Evolutionary conservation across 2,888 invertebrate genomes (phyloP).

Genomic region (Azorinus chamasolen): DNA sequence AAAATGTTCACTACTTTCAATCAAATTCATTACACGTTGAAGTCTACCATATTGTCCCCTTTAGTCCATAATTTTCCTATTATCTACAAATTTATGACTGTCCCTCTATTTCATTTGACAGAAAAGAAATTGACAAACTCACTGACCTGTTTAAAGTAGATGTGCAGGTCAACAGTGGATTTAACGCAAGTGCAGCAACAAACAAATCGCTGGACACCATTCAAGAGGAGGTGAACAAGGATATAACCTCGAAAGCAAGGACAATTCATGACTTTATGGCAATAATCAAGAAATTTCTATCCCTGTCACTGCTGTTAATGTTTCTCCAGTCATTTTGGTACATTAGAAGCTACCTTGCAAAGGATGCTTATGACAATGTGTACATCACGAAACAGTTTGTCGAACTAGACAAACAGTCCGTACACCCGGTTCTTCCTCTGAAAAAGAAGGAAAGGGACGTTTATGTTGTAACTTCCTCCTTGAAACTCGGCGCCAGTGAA

Average conservation of each 20-base stretch:
- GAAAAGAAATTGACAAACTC: conserved; percentile 19
- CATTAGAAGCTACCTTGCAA: conserved; percentile 70
- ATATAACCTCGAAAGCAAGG: conserved; percentile 46
- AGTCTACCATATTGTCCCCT: no score
- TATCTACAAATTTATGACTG: no score
- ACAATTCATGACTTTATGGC: conserved; percentile 28
- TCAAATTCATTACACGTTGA: no score
- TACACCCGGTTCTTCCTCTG: conserved; percentile 73
- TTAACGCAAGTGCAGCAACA: conserved; percentile 36
- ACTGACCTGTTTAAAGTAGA: conserved; percentile 55
- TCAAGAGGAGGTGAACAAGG: conserved; percentile 52
- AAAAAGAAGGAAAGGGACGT: conserved; percentile 72
- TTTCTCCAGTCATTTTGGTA: conserved; percentile 67
- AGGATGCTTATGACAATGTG: conserved; percentile 79
- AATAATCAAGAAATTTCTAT: conserved; percentile 49
- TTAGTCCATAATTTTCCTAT: no score
- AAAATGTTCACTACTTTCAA: no score
- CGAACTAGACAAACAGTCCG: conserved; percentile 67
- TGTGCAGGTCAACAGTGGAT: conserved; percentile 34
- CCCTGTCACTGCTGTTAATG: conserved; percentile 58
- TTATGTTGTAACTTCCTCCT: conserved; percentile 71
- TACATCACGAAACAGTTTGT: conserved; percentile 76
- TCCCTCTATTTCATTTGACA: conserved; percentile 16
- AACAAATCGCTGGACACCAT: conserved; percentile 53
- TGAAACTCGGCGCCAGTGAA: conserved; percentile 68